Evolutionary conservation across 1,140 invertebrate genomes (phyloP), one percentile per base, ranked within the genome.

Genomic region (Leptestheria dahalacensis): DNA sequence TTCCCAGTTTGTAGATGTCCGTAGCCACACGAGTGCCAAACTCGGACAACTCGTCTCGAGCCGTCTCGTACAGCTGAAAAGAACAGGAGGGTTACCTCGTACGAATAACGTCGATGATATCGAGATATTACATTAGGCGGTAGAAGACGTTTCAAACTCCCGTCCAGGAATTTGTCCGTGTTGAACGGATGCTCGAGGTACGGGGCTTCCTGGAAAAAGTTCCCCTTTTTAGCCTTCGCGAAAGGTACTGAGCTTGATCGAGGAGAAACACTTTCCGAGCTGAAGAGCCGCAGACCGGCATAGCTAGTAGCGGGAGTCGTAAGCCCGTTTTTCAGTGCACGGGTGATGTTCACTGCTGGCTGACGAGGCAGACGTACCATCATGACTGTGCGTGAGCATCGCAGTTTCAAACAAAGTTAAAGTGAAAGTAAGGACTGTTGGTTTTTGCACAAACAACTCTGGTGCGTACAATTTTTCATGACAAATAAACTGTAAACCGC

Each of bases 1-100:
- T 63, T 24, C 73, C 71, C 9, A 79, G 65, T 0, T 70, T 62
- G 61, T 77, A 73, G 33, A 81, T 72, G 57, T 81, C 77, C 18
- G 66, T 68, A 0, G 69, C 70, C 20, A 78, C 71, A 61, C 75
- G 61, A 3, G 73, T 53, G 21, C 78, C 76, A 72, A 80, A 77
- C 58, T 63, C 63, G 3, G 64, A 59, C 18, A 80, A 66, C 65
- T 79, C 78, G 23, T 62, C 56, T 26, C 71, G 65, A 49, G 78
- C 65, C 52, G 68, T 62, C 9, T 24, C 24, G 23, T 67, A 70
- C 15, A 71, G 58, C 64, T 71, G 49, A 12, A 20, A 52, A 61
- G 2, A 23, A 9, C 23, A 24, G 29, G 46, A 48, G 58, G 12
- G 48, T 12, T 55, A 41, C 50, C 24, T 33, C 59, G 51, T 11